Percentiles rank a stretch among this genome's conserved stretches.
These are phyloP conservation scores for Yasuhikotakia modesta DNA, from an alignment of 2,797 vertebrate genomes.

Conservation along the genomic window DNA sequence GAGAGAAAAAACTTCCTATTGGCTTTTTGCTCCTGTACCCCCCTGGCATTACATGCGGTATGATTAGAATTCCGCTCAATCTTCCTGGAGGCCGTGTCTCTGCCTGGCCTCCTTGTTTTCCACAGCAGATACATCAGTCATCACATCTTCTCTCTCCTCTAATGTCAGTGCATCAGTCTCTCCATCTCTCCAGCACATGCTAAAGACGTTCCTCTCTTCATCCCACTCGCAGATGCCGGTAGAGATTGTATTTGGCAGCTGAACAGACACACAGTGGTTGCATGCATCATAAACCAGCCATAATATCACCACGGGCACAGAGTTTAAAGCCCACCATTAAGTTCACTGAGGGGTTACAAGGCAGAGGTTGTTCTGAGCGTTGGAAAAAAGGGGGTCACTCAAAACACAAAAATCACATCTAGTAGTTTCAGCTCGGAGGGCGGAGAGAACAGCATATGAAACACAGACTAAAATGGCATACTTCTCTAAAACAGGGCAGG, in stretches of 20 bases:
- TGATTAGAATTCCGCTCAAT: constrained; percentile 68
- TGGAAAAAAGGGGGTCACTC: constrained; percentile 6
- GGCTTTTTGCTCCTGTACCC: constrained; percentile 58
- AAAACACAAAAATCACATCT: constrained; percentile 10
- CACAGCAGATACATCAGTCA: constrained; percentile 40
- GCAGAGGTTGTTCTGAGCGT: constrained; percentile 19
- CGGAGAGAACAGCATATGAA: background rate
- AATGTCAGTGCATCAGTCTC: constrained; percentile 19
- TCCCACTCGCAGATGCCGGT: constrained; percentile 47
- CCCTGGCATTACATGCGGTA: constrained; percentile 65
- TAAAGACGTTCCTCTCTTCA: constrained; percentile 32
- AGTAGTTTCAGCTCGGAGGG: background rate
- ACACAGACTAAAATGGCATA: background rate
- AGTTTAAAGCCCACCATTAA: constrained; percentile 17
- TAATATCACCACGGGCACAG: constrained; percentile 32
- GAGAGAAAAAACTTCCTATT: constrained; percentile 30
- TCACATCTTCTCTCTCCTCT: constrained; percentile 24
- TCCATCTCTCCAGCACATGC: constrained; percentile 2
- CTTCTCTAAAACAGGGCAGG: background rate
- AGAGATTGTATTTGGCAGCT: constrained; percentile 53
- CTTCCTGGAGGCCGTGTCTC: constrained; percentile 62
- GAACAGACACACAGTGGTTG: constrained; percentile 40
- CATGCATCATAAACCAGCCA: constrained; percentile 47
- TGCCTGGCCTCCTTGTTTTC: constrained; percentile 62
- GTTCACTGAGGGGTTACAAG: constrained; percentile 21